Evolutionary conservation across 2,888 invertebrate genomes (phyloP).

Genomic region (Stenichneumon culpator): DNA sequence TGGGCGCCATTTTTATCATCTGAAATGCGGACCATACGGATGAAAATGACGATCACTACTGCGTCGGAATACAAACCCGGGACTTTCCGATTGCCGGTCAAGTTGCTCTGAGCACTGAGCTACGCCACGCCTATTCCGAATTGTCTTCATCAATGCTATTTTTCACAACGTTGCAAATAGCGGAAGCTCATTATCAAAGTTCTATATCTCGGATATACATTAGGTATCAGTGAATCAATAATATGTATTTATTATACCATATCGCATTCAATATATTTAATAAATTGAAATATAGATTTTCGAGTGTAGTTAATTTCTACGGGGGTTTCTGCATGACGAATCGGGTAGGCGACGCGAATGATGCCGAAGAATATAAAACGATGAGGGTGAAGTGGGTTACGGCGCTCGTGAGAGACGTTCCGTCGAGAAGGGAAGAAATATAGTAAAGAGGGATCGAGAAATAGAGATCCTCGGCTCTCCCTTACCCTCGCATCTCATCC

Average conservation of each 20-base stretch:
- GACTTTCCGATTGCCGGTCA: too few species aligned
- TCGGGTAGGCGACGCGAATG: constrained; percentile 54
- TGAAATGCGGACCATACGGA: not conserved
- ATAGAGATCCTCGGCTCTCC: constrained; percentile 36
- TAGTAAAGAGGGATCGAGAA: constrained; percentile 54
- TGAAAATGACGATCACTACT: not conserved
- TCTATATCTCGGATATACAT: too few species aligned
- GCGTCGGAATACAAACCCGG: too few species aligned
- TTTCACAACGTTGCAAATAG: too few species aligned
- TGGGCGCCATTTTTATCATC: not conserved
- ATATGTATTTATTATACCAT: too few species aligned
- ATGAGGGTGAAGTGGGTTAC: constrained; percentile 51
- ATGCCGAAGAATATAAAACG: constrained; percentile 58
- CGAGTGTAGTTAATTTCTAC: not conserved
- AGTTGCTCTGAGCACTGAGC: too few species aligned
- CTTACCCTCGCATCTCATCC: constrained; percentile 38
- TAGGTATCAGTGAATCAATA: too few species aligned
- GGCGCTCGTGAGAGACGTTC: not conserved
- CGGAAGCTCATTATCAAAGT: too few species aligned
- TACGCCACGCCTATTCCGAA: too few species aligned
- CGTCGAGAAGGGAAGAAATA: constrained; percentile 34
- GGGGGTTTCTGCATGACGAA: constrained; percentile 36
- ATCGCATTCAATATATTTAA: not conserved
- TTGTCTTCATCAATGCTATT: too few species aligned
- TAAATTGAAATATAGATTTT: not conserved